Base-by-base conservation (phyloP, 2,113 vertebrate genomes). In the Mirza zaza region DNA sequence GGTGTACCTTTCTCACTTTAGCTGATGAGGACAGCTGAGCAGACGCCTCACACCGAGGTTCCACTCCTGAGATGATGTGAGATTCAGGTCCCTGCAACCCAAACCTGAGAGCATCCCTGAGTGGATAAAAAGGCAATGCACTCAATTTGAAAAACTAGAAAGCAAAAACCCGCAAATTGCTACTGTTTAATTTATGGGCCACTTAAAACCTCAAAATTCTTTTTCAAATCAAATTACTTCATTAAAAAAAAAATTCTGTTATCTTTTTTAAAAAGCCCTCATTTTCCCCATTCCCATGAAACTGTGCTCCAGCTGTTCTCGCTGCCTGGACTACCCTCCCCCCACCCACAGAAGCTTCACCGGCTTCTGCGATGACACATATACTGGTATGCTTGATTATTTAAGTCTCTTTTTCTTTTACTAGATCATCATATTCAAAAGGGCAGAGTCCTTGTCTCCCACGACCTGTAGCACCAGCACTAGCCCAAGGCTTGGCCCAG, bases 51-150 rank as follows among this genome's bases (percentile, higher is more conserved):
- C 2, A 1, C n/a, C 8, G 14, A 73, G 14, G 57, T 21, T 61
- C 73, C n/a, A 8, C 21, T 77, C 18, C 23, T 21, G 20, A 36
- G 25, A 29, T 36, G n/a, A 45, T 10, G 39, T 12, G 39, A 36
- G 52, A 61, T 59, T 68, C 21, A 42, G 50, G n/a, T 70, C 7
- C 4, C 8, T 70, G 23, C 42, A n/a, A 88, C 52, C 61, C 68
- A 82, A 77, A 55, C 17, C 21, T 70, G 36, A 50, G 8, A 29
- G 50, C 21, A 91, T 39, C 87, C 45, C 79, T 70, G 21, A 61
- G 25, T 84, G 76, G 70, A 86, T 91, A 73, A 94, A 97, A 98
- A 97, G 84, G 71, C 87, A 94, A 92, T 39, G 1, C 59, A 12
- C 48, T 79, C 0, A n/a, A 15, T 52, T 70, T 82, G 59, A 94